Base-by-base conservation (phyloP, 2,797 vertebrate genomes). In the Potorous gilbertii region DNA sequence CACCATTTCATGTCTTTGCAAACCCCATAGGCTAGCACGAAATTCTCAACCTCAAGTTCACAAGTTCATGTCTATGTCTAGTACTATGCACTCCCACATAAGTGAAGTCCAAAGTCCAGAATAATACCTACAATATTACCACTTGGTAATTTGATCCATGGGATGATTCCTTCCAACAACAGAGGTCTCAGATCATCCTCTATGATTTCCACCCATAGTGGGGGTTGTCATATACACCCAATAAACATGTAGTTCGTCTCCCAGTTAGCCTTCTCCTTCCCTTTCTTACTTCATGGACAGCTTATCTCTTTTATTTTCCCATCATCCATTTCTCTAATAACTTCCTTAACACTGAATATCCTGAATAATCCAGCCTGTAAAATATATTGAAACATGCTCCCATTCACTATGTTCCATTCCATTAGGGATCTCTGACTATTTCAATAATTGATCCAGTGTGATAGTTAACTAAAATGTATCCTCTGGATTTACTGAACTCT, bases 31-130 rank as follows among this genome's bases (percentile, higher is more conserved):
- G 52, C 54, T 14, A 16, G 54, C 12, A n/a, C 4, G 55, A 31
- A 90, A 55, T 55, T 90, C 28, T 9, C 29, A 18, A 14, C 13
- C 28, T 54, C 12, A 55, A 52, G 9, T 90, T 55, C 50, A n/a
- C 40, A 46, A 46, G 18, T 40, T 50, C 9, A 87, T 87, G 9
- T 28, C 74, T 50, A 40, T n/a, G 9, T 91, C 56, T 18, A 93
- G 81, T 16, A 96, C 57, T 91, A 96, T 92, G 12, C 54, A 74
- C 52, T 55, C 59, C 21, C 0, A 66, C 92, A 46, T 0, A 94
- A n/a, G 91, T 54, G 8, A 90, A 91, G 56, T 46, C 16, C 91
- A 2, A 96, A 56, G 94, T 50, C 90, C 92, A 74, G 21, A 50
- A 10, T 46, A 81, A 81, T 0, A 21, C 0, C 28, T n/a, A 87